Evolutionary conservation across 2,113 vertebrate species (phyloP), one percentile per base, ranked within the genome.

Genomic region (Crocuta crocuta): DNA sequence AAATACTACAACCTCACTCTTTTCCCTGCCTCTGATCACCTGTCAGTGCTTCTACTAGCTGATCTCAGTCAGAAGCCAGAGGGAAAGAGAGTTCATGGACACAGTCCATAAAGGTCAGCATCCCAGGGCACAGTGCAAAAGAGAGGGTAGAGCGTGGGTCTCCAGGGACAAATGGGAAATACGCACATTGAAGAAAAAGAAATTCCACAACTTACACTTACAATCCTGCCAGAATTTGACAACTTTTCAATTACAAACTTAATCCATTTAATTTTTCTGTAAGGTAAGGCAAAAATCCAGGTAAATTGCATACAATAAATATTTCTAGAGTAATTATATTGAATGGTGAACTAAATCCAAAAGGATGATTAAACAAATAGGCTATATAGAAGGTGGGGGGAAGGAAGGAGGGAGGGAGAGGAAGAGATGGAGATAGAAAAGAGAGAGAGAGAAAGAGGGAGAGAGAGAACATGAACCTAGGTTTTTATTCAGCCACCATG

Each of bases 291-390:
- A 28, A 92, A 74, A 86, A 11, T 81, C 24, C 79, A 94, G 61
- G 71, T 66, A 86, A 78, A 91, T 21, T 79, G 39, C 13, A 50
- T 68, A 35, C 76, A 68, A n/a, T 85, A 85, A 92, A 35, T 73
- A 68, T 89, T 92, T 93, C 55, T 19, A 73, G 45, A 94, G 66
- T 73, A 79, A 86, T 83, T 95, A 87, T 53, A 91, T 61, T 35
- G 35, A 97, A 53, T 66, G 4, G 35, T 23, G 26, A 58, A 91
- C 88, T 91, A 96, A 82, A 88, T 88, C 28, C 50, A 85, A 94
- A 97, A 66, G 55, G 7, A 71, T 79, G 73, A 83, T 43, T 83
- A 33, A 96, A 17, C 61, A 89, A 86, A 21, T 90, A 88, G 16
- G 33, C 10, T 58, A 65, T 63, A 58, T 53, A 43, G 50, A 66